Conservation (phyloP, 2,113 vertebrate genomes). For the Saccopteryx leptura region DNA sequence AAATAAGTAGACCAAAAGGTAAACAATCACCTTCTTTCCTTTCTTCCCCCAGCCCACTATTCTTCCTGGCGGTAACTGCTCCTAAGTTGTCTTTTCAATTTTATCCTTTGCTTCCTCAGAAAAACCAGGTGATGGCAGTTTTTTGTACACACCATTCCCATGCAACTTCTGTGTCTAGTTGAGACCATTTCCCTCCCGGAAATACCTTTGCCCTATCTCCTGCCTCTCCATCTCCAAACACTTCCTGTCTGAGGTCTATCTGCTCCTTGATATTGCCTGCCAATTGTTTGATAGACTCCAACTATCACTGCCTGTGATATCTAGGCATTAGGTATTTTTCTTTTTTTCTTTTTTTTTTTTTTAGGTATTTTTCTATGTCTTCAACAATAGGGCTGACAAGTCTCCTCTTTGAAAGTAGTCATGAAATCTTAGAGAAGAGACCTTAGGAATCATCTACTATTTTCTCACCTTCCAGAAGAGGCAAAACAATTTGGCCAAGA, state of each 20-base stretch:
- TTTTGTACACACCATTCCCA: not conserved
- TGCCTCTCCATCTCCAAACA: not conserved
- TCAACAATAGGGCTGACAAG: slow-evolving; percentile 2
- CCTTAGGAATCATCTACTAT: not conserved
- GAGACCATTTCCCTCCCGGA: not conserved
- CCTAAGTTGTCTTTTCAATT: not conserved
- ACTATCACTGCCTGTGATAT: not conserved
- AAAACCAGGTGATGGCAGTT: not conserved
- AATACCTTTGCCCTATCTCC: not conserved
- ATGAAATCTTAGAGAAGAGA: not conserved
- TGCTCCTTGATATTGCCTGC: not conserved
- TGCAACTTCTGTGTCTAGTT: not conserved
- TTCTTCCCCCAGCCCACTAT: not conserved
- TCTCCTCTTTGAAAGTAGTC: not conserved
- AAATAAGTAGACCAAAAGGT: not conserved
- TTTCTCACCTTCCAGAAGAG: not conserved
- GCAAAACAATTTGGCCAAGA: slow-evolving; percentile 10
- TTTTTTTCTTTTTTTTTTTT: too few species aligned
- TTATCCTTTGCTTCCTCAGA: not conserved
- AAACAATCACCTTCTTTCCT: not conserved
- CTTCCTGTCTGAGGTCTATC: not conserved
- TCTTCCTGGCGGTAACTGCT: not conserved
- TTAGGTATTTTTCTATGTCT: not conserved
- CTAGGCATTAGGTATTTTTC: not conserved
- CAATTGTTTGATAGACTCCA: not conserved